Conservation (phyloP, 2,113 vertebrate species). For the Elephas maximus region DNA sequence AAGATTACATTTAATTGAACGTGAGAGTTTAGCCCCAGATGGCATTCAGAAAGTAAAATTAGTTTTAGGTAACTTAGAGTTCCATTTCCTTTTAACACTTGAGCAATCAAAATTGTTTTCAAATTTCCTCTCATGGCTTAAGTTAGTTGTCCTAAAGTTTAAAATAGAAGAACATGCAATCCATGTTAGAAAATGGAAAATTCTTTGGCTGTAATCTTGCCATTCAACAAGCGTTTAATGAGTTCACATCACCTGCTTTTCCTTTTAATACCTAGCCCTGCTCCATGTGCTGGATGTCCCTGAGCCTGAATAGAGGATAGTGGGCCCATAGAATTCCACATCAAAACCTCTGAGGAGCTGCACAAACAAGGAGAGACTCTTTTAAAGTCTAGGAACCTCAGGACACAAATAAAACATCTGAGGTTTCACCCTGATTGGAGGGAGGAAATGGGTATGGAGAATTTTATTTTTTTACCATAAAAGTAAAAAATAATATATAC, state of each 20-base stretch:
- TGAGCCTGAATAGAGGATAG: neutral
- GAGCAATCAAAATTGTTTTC: constrained; percentile 65
- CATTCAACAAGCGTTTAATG: constrained; percentile 29
- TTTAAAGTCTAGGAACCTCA: neutral
- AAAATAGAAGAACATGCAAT: constrained; percentile 41
- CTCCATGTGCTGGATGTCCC: neutral
- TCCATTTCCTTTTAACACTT: constrained; percentile 68
- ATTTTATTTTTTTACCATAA: neutral
- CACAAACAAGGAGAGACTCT: neutral
- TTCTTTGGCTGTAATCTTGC: neutral
- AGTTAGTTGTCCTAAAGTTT: constrained; percentile 49
- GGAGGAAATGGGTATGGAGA: neutral
- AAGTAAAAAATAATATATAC: neutral
- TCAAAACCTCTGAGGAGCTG: neutral
- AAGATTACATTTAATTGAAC: constrained; percentile 60
- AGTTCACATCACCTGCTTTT: neutral
- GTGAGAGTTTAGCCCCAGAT: constrained; percentile 62
- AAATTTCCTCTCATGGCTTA: constrained; percentile 59
- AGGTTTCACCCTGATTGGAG: neutral
- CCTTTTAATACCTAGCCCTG: neutral
- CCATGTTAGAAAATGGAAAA: constrained; percentile 13
- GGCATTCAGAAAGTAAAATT: constrained; percentile 45
- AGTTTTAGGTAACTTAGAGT: constrained; percentile 68
- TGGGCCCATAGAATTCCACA: neutral
- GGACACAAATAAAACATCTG: neutral